Percentiles rank a stretch among this genome's conserved stretches.
Evolutionary conservation across 2,888 invertebrate species (phyloP).

Genomic region (Yponomeuta malinellus): DNA sequence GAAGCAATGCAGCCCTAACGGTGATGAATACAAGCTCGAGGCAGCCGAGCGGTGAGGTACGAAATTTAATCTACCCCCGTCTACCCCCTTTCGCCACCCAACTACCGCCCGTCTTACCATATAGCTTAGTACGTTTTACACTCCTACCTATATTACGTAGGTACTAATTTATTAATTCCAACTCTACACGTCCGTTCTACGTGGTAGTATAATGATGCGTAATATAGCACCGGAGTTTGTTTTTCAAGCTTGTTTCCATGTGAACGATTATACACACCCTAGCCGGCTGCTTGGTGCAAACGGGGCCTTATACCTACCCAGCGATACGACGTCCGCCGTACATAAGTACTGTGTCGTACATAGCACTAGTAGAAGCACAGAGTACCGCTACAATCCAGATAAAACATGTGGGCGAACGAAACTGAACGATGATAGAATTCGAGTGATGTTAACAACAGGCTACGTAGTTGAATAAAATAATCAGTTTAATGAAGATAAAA

Average conservation of each 20-base stretch:
- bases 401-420: not conserved
- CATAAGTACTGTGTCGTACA: conserved; percentile 10
- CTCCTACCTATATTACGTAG: conserved; percentile 19
- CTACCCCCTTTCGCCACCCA: conserved; percentile 46
- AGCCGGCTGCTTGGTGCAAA: conserved; percentile 11
- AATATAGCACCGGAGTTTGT: conserved; percentile 38
- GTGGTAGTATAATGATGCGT: conserved; percentile 27
- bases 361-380: not conserved
- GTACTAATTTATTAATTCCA: conserved; percentile 55
- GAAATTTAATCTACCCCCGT: conserved; percentile 72
- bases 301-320: conserved; percentile 14
- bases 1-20: conserved; percentile 59
- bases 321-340: conserved; percentile 6
- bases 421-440: not conserved
- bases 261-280: conserved; percentile 36
- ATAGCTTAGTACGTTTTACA: conserved; percentile 23
- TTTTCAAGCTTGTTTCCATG: conserved; percentile 53
- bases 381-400: not conserved
- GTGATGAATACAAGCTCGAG: conserved; percentile 64
- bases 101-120: conserved; percentile 28
- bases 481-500: not conserved
- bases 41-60: conserved; percentile 38
- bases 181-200: conserved; percentile 34
- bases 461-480: not conserved
- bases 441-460: not conserved